These are phyloP conservation scores for Protonemura montana DNA, from an alignment of 2,888 invertebrate species.

Conservation along the genomic window DNA sequence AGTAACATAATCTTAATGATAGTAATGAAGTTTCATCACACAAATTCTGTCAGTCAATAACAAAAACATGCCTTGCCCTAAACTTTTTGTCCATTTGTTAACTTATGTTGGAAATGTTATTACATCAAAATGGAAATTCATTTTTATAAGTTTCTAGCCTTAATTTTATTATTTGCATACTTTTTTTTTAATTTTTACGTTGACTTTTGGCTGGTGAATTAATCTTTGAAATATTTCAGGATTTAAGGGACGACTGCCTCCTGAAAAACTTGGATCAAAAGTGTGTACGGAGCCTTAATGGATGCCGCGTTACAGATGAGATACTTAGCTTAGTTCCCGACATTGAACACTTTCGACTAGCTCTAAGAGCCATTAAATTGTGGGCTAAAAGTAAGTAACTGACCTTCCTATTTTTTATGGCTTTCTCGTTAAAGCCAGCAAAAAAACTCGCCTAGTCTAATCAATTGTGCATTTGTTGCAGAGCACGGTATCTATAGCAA, in stretches of 20 bases:
- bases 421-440: not conserved
- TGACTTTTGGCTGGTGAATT: too few species aligned
- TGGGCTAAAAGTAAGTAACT: constrained; percentile 93
- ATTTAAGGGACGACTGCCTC: constrained; percentile 88
- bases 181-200: too few species aligned
- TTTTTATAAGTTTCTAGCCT: too few species aligned
- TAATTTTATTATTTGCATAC: too few species aligned
- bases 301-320: constrained; percentile 98
- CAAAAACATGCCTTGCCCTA: too few species aligned
- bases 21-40: too few species aligned
- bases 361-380: constrained; percentile 92
- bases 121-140: too few species aligned
- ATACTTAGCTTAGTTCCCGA: constrained; percentile 95
- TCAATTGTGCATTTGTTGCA: constrained; percentile 55
- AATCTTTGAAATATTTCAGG: constrained; percentile 62
- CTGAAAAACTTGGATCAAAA: constrained; percentile 95
- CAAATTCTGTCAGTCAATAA: not conserved
- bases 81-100: too few species aligned
- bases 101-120: too few species aligned
- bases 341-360: constrained; percentile 91
- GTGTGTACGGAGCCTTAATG: constrained; percentile 96
- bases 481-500: constrained; percentile 98
- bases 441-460: not conserved
- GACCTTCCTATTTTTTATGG: constrained; percentile 27
- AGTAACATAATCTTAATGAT: constrained; percentile 50